These are phyloP conservation scores for Diaprepes abbreviatus DNA, from an alignment of 2,888 invertebrate genomes.

Conservation along the genomic window DNA sequence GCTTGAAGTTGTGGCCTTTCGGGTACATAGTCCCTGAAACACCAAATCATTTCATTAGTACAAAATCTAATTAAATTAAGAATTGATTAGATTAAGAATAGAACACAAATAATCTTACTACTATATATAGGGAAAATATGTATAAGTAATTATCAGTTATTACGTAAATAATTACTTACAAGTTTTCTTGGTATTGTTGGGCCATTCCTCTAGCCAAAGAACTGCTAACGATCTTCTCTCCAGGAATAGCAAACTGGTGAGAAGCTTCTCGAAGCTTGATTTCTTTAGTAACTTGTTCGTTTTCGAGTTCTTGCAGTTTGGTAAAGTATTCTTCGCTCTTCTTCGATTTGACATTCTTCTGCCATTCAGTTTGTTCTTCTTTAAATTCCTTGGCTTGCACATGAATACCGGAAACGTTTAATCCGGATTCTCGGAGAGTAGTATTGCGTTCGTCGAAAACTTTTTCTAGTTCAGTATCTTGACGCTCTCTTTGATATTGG, in stretches of 20 bases:
- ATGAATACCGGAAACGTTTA: conserved; percentile 69
- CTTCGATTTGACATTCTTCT: conserved; percentile 83
- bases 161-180: conserved; percentile 75
- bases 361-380: conserved; percentile 88
- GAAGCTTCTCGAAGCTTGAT: conserved; percentile 81
- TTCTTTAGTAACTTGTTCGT: conserved; percentile 87
- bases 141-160: no score
- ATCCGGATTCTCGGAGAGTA: conserved; percentile 74
- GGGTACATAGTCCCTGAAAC: conserved; percentile 73
- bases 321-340: conserved; percentile 86
- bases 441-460: conserved; percentile 89
- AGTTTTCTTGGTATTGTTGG: conserved; percentile 83
- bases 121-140: no score
- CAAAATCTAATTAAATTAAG: no score
- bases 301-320: conserved; percentile 86
- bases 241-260: conserved; percentile 88
- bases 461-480: conserved; percentile 87
- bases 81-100: no score
- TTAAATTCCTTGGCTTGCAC: conserved; percentile 75
- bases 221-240: conserved; percentile 82
- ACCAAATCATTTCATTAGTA: no score
- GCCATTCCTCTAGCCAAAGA: conserved; percentile 91
- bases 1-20: conserved; percentile 68
- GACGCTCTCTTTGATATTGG: conserved; percentile 86
- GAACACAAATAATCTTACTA: no score